These are phyloP conservation scores for Nephotettix cincticeps DNA, from an alignment of 1,140 invertebrate species.

Conservation along the genomic window DNA sequence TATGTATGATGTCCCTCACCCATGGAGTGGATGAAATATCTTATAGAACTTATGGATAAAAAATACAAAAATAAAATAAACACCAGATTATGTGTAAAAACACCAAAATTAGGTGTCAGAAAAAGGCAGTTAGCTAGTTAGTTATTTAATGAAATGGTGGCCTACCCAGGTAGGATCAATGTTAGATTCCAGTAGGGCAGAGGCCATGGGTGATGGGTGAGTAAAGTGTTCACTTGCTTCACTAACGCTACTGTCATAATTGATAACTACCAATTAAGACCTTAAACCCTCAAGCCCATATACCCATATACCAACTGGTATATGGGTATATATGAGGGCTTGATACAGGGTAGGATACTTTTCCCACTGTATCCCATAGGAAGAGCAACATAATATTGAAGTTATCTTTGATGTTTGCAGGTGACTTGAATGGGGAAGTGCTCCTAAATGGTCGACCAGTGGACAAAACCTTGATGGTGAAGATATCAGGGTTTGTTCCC, in stretches of 20 bases:
- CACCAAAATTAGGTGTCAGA: too few species aligned
- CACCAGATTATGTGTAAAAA: too few species aligned
- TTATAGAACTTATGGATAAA: too few species aligned
- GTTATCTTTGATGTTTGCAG: conserved; percentile 38
- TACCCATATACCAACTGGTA: background rate
- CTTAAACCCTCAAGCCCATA: background rate
- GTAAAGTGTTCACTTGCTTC: background rate
- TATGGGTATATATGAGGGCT: background rate
- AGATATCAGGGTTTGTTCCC: conserved; percentile 70
- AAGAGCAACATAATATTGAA: too few species aligned
- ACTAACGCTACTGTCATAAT: background rate
- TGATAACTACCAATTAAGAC: background rate
- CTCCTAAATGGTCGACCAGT: conserved; percentile 65
- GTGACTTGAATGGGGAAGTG: conserved; percentile 60
- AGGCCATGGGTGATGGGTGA: too few species aligned
- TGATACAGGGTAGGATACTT: background rate
- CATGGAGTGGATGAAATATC: too few species aligned
- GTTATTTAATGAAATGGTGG: too few species aligned
- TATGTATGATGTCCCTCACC: too few species aligned
- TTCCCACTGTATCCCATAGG: background rate
- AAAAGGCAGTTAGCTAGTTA: too few species aligned
- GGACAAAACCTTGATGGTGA: conserved; percentile 59
- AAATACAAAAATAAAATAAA: too few species aligned
- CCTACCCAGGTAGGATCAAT: too few species aligned
- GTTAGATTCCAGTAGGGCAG: too few species aligned